phyloP scores from a whole-genome alignment of 2,113 vertebrate species.

The Mellivora capensis region DNA sequence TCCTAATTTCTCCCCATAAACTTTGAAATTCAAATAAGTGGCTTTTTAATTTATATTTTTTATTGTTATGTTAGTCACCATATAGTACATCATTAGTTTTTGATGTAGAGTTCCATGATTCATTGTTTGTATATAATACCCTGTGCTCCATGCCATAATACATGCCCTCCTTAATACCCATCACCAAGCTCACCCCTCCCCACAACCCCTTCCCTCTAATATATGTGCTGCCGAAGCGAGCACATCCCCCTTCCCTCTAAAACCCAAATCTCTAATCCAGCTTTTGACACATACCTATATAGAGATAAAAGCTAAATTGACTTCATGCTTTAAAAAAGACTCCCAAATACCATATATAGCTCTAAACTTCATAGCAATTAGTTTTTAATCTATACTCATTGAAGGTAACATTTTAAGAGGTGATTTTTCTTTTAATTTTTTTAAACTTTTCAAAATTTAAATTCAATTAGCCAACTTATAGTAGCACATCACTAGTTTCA shows the following conservation, averaged over 20 bases:
- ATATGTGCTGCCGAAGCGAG: too few species aligned
- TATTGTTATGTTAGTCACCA: too few species aligned
- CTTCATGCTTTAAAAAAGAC: neutral
- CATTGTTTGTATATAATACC: too few species aligned
- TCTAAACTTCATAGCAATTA: neutral
- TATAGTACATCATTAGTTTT: too few species aligned
- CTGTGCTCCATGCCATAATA: too few species aligned
- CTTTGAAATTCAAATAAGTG: conserved; percentile 21
- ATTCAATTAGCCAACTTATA: too few species aligned
- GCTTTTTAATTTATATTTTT: too few species aligned
- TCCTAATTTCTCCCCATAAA: neutral
- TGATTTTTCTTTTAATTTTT: neutral
- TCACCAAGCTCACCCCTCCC: too few species aligned
- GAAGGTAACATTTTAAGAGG: neutral
- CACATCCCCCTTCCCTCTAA: too few species aligned
- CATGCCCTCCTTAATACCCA: too few species aligned
- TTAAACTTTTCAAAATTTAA: neutral
- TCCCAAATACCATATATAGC: neutral
- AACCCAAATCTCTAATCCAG: neutral
- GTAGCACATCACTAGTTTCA: neutral
- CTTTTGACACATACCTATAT: neutral
- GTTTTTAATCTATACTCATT: neutral
- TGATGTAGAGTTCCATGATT: too few species aligned
- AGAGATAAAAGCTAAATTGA: conserved; percentile 11
- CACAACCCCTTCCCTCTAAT: too few species aligned